Evolutionary conservation across 1,140 invertebrate genomes (phyloP), one percentile per base, ranked within the genome.

Genomic region (Habropoda laboriosa): DNA sequence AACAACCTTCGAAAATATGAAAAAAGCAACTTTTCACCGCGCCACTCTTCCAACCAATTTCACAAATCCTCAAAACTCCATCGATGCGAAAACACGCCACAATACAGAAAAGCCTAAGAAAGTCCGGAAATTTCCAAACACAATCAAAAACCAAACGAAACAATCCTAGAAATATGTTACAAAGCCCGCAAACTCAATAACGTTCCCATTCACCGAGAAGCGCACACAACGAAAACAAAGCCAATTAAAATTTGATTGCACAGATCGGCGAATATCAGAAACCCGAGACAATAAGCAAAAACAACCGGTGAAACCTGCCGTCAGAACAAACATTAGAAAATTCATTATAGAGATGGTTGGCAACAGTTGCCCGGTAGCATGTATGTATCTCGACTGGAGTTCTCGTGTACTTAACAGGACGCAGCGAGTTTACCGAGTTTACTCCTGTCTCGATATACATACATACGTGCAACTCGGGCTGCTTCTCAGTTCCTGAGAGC

Each of bases 401-500:
- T 57, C 53, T 70, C 53, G 32, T 40, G 32, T 55, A n/a, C n/a
- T n/a, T n/a, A 40, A 38, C 68, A 60, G 66, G 40, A 45, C 16
- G 40, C 70, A 47, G 30, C 47, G 70, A 86, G 84, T 83, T 83
- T 74, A 27, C 70, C 24, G 76, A 72, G 84, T 80, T 81, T 71
- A 71, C 53, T 67, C 57, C 27, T 74, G 63, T 30, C 6, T 45
- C 71, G 55, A 73, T 77, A 63, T 86, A 82, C 68, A 61, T 53
- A 66, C 35, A 64, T 83, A 85, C 77, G 57, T 53, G 81, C 40
- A 77, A 82, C 74, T 87, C 77, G 45, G 78, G 79, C 75, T 83
- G 77, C 73, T 80, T 87, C 79, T 80, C 77, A 87, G 82, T 87
- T 87, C 35, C 82, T 79, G 53, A 79, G 63, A 87, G 82, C 82